These are phyloP conservation scores for Papilio helenus DNA, from an alignment of 1,140 invertebrate genomes.

Conservation along the genomic window DNA sequence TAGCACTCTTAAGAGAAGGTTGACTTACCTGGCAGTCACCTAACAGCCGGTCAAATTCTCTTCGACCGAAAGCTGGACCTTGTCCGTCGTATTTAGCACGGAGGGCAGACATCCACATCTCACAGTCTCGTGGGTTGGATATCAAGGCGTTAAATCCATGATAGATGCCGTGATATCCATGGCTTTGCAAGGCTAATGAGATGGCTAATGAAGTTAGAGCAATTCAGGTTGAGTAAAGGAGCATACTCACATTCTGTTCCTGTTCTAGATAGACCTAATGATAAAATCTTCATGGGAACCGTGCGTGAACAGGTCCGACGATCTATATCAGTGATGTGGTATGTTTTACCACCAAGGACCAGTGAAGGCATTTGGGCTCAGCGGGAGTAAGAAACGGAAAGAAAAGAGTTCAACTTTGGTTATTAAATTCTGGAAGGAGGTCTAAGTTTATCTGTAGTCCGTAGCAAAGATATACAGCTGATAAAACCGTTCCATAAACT, in stretches of 20 bases:
- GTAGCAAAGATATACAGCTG: too few species aligned
- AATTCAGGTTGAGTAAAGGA: background rate
- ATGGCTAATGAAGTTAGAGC: too few species aligned
- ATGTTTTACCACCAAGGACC: too few species aligned
- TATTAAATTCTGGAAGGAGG: too few species aligned
- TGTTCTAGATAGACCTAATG: background rate
- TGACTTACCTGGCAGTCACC: background rate
- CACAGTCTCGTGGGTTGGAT: background rate
- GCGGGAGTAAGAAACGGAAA: too few species aligned
- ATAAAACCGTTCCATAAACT: too few species aligned
- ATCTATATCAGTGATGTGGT: background rate
- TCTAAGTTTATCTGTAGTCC: too few species aligned
- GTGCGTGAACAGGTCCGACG: background rate
- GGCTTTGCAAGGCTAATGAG: background rate
- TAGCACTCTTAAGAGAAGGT: too few species aligned
- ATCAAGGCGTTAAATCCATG: background rate
- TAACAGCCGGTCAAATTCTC: background rate
- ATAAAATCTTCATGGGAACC: background rate
- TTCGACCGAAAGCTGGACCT: background rate
- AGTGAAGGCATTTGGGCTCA: too few species aligned
- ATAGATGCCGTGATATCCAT: background rate
- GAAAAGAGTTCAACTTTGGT: too few species aligned
- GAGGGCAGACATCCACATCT: background rate
- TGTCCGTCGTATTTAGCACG: background rate
- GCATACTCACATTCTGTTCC: background rate